Base-by-base conservation (phyloP, 1,140 invertebrate species). In the Apis cerana region DNA sequence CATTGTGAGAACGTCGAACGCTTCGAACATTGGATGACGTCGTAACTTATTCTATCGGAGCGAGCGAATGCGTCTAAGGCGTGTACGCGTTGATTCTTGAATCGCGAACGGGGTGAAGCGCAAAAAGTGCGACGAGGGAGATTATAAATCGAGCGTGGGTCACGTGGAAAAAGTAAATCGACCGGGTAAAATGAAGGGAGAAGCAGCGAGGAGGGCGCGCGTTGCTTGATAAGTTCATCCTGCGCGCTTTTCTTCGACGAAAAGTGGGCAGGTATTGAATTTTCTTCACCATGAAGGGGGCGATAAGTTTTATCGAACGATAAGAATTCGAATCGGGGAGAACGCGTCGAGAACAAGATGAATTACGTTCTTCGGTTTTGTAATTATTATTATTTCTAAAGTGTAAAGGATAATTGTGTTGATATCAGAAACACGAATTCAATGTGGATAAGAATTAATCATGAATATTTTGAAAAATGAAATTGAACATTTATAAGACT, bases 1-100 rank as follows among this genome's bases (percentile, higher is more conserved):
- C 64, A 82, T 82, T 82, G 74, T 82, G 62, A 74, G 21, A 33
- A 77, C 56, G 74, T 68, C 80, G 68, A 75, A 80, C 67, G 19
- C 50, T 58, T 80, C 78, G 80, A 52, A 54, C 74, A 56, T 82
- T 62, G 48, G 64, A 77, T 62, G 72, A 75, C 81, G 65, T 65
- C 75, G 67, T 83, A 79, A 83, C 50, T 78, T 84, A 68, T 69
- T 62, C 59, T 65, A 74, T 58, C 70, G 50, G 61, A 68, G 48
- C 21, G 48, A 17, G 43, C 58, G 50, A 54, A n/a, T 23, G 56
- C 62, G 54, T 58, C 48, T 27, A 69, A 69, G 83, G 65, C 71
- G 62, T 58, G 48, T 43, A 50, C 56, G 67, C 80, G 56, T 67
- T 54, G 48, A 82, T 77, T 74, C 50, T 68, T 69, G 80, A 77